Percentiles rank a stretch among this genome's conserved stretches.
Conservation (phyloP, 2,888 invertebrate species). For the Syrphus vitripennis region DNA sequence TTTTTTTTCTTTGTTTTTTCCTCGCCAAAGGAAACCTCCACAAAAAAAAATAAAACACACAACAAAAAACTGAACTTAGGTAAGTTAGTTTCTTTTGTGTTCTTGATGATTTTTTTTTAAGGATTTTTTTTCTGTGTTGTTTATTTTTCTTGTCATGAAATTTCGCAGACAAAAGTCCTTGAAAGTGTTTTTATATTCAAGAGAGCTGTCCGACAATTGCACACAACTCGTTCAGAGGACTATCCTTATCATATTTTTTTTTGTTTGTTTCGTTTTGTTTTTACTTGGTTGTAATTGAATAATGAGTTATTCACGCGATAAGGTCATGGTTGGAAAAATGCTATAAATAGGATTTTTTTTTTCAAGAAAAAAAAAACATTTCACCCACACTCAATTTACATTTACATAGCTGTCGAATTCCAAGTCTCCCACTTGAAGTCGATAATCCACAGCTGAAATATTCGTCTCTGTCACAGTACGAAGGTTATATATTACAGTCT, state of each 20-base stretch:
- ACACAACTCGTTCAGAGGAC: background rate
- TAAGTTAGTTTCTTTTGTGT: constrained; percentile 1
- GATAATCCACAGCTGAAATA: background rate
- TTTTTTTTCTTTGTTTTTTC: background rate
- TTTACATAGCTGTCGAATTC: background rate
- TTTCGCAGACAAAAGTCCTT: constrained; percentile 21
- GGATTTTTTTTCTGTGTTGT: background rate
- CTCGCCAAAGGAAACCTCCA: background rate
- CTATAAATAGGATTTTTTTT: background rate
- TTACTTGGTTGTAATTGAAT: constrained; percentile 6
- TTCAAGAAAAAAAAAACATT: background rate
- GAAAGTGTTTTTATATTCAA: constrained; percentile 16
- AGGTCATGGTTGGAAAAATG: constrained; percentile 2
- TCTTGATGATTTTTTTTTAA: background rate
- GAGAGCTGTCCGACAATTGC: background rate
- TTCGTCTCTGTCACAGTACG: constrained; percentile 2
- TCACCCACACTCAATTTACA: background rate
- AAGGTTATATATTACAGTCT: background rate
- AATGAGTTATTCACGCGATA: constrained; percentile 11
- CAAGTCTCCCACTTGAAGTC: background rate
- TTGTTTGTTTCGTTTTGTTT: background rate
- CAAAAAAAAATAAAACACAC: background rate
- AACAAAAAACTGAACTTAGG: constrained; percentile 7
- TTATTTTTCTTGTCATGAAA: constrained; percentile 15
- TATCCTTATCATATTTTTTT: background rate